Percentiles rank a stretch among this genome's conserved stretches.
These are phyloP conservation scores for Nomada hirtipes DNA, from an alignment of 2,888 invertebrate species.

Conservation along the genomic window DNA sequence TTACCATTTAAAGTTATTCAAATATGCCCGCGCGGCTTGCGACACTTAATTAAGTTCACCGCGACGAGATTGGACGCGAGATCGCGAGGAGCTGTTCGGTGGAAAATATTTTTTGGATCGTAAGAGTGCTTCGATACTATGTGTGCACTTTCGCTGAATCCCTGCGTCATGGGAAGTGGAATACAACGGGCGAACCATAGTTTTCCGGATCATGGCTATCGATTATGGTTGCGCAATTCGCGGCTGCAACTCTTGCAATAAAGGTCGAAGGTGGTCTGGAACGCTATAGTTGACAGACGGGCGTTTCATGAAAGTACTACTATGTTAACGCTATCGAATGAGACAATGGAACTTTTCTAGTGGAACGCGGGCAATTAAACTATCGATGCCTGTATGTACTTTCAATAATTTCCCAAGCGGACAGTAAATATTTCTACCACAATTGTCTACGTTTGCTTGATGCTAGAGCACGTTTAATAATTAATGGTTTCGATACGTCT, in stretches of 20 bases:
- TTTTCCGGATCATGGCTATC: slow-evolving; percentile 42
- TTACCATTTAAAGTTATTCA: not conserved
- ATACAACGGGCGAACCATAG: slow-evolving; percentile 13
- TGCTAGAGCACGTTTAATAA: not conserved
- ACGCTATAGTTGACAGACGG: slow-evolving; percentile 35
- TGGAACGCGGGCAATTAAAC: not conserved
- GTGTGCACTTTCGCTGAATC: not conserved
- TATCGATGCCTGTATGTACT: not conserved
- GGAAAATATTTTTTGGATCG: not conserved
- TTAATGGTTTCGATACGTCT: slow-evolving; percentile 11
- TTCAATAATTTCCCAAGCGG: not conserved
- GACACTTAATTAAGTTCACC: too few species aligned
- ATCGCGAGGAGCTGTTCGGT: not conserved
- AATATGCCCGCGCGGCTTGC: not conserved
- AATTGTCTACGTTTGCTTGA: too few species aligned
- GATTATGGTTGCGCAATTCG: slow-evolving; percentile 54
- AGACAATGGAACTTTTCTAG: not conserved
- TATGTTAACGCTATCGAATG: not conserved
- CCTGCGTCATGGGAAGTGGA: slow-evolving; percentile 30
- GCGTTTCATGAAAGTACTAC: slow-evolving; percentile 33
- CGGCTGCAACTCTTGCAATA: slow-evolving; percentile 26
- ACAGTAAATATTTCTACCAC: too few species aligned
- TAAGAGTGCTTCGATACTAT: too few species aligned
- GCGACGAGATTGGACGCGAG: not conserved
- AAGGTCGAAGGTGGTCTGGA: slow-evolving; percentile 62